Base-by-base conservation (phyloP, 2,113 vertebrate species). In the Phoxinus phoxinus region DNA sequence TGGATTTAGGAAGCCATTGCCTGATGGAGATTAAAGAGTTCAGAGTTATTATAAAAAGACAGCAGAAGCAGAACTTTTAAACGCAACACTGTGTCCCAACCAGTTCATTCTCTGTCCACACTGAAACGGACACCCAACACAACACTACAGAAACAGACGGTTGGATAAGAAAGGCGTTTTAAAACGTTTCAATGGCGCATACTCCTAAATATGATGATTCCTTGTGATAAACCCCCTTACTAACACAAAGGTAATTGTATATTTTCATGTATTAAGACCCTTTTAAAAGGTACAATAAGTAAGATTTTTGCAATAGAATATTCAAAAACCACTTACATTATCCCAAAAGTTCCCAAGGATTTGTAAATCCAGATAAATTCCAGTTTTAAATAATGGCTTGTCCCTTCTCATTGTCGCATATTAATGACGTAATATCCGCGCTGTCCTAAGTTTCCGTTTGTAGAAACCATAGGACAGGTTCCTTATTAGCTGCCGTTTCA, bases 1-100 rank as follows among this genome's bases (percentile, higher is more conserved):
- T 98, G 90, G 97, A 97, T 93, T 96, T 98, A 88, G 97, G 98
- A 95, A 98, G 98, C 98, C 98, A 99, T 88, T 98, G 98, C 98
- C 98, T 99, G 89, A 86, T 44, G 86, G 63, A 87, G 69, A 84
- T 10, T 41, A 2, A 21, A 83, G 44, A 56, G 23, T 35, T 15
- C 4, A 21, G 19, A 27, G 76, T 79, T 79, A 44, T 79, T 67
- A 35, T 23, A 48, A 81, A 48, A 48, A 6, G 9, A 1, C 63
- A 69, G 30, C 17, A 46, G 11, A 76, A 32, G 71, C 67, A 35
- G 4, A 35, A 21, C 3, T 72, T 56, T 53, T 21, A 56, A 56
- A 21, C 15, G 17, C 23, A 71, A 23, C 19, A 10, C 35, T n/a
- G 58, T 25, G n/a, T 61, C 59, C 59, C 9, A 61, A 27, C n/a